These are phyloP conservation scores for Pogonomyrmex barbatus DNA, from an alignment of 1,140 invertebrate species.

Conservation along the genomic window DNA sequence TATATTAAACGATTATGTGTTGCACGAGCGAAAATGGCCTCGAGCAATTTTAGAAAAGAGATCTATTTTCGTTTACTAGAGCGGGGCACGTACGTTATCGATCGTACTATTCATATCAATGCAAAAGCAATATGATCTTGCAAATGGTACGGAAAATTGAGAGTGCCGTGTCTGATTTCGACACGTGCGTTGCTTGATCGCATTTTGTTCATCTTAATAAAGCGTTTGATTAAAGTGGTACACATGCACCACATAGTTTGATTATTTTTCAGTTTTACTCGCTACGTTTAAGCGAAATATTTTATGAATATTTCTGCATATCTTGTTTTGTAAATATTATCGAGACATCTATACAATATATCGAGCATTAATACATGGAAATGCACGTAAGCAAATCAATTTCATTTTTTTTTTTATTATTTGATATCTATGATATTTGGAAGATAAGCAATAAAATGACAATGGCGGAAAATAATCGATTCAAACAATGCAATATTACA, in stretches of 20 bases:
- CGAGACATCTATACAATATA: not conserved
- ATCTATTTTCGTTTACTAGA: constrained; percentile 9
- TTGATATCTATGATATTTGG: not conserved
- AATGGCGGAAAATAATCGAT: not conserved
- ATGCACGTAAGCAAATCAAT: not conserved
- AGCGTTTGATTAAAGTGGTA: constrained; percentile 26
- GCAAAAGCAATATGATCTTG: constrained; percentile 2
- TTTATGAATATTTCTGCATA: constrained; percentile 2
- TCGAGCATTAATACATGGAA: not conserved
- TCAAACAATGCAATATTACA: constrained; percentile 27
- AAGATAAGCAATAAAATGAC: not conserved
- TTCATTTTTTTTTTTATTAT: not conserved
- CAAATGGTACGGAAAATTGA: constrained; percentile 53
- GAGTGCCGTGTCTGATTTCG: constrained; percentile 15
- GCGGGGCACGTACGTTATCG: not conserved
- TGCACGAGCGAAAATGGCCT: not conserved
- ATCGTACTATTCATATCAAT: constrained; percentile 25
- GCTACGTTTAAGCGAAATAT: not conserved
- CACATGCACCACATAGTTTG: too few species aligned
- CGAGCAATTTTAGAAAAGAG: not conserved
- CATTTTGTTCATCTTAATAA: constrained; percentile 51
- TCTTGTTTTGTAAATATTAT: not conserved
- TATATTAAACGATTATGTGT: not conserved
- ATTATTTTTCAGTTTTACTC: constrained; percentile 26
- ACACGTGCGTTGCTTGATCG: constrained; percentile 5